Percentiles rank a stretch among this genome's conserved stretches.
These are phyloP conservation scores for Prietella phreatophila DNA, from an alignment of 2,113 vertebrate species.

Conservation along the genomic window DNA sequence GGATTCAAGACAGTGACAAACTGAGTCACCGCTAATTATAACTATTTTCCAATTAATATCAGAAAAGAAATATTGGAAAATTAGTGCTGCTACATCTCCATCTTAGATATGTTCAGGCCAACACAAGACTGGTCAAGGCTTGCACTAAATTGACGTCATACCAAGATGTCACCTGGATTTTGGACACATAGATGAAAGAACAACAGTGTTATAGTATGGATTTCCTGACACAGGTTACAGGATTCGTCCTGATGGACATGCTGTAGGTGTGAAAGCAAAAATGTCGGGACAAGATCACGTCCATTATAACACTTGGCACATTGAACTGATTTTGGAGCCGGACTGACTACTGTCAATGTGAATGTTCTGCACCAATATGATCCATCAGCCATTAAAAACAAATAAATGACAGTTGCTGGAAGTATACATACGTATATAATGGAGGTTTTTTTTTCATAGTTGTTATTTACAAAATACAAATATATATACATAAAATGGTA, in stretches of 20 bases:
- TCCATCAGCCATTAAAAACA: slow-evolving; percentile 15
- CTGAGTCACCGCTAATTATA: not conserved
- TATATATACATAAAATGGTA: slow-evolving; percentile 50
- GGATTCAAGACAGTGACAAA: not conserved
- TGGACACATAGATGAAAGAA: not conserved
- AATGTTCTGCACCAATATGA: slow-evolving; percentile 14
- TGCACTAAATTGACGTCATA: not conserved
- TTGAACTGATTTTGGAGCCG: not conserved
- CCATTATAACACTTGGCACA: not conserved
- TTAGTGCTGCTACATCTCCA: not conserved
- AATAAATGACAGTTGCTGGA: slow-evolving; percentile 48
- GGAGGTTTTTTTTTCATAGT: slow-evolving; percentile 32
- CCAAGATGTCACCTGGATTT: not conserved
- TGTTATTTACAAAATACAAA: slow-evolving; percentile 51
- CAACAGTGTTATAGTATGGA: not conserved
- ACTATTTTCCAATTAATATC: not conserved
- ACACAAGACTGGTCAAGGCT: not conserved
- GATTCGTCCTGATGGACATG: not conserved
- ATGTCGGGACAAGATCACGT: not conserved
- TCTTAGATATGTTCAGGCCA: not conserved
- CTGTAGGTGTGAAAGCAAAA: not conserved
- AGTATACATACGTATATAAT: slow-evolving; percentile 51
- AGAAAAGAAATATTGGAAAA: not conserved
- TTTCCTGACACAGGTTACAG: not conserved
- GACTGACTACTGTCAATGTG: not conserved